Evolutionary conservation across 2,888 invertebrate genomes (phyloP).

Genomic region (Drosophila neonasuta): DNA sequence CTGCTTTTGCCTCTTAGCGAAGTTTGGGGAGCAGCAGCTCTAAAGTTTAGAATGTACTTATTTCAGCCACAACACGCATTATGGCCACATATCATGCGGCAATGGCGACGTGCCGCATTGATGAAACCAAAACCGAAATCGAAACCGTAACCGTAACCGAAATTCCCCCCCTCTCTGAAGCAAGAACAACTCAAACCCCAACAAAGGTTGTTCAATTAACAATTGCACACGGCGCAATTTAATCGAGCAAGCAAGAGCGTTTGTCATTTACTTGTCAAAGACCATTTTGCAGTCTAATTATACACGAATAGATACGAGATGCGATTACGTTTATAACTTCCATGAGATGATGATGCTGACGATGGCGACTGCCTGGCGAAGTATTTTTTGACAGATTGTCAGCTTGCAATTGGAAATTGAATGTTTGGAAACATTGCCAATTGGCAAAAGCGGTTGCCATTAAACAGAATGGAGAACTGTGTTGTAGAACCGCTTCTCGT

Average conservation of each 20-base stretch:
- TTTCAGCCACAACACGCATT: conserved; percentile 70
- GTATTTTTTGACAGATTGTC: conserved; percentile 65
- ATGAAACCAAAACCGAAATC: conserved; percentile 39
- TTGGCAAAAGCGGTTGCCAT: not conserved
- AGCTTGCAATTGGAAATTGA: conserved; percentile 31
- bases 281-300: conserved; percentile 72
- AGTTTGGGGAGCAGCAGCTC: conserved; percentile 7
- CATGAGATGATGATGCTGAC: conserved; percentile 10
- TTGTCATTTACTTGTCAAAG: conserved; percentile 75
- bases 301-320: conserved; percentile 49
- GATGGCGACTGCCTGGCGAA: conserved; percentile 41
- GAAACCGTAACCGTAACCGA: conserved; percentile 21
- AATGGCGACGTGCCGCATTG: conserved; percentile 54
- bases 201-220: conserved; percentile 58
- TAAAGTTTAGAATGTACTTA: conserved; percentile 69
- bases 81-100: conserved; percentile 69
- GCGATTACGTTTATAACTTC: conserved; percentile 10
- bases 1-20: conserved; percentile 18
- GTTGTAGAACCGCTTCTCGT: conserved; percentile 11
- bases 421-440: conserved; percentile 23
- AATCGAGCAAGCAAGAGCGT: conserved; percentile 74
- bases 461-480: conserved; percentile 26
- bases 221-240: conserved; percentile 65
- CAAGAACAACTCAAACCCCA: not conserved
- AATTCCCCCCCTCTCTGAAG: not conserved